Evolutionary conservation across 2,797 vertebrate species (phyloP).

Genomic region (Notolepis coatsorum): DNA sequence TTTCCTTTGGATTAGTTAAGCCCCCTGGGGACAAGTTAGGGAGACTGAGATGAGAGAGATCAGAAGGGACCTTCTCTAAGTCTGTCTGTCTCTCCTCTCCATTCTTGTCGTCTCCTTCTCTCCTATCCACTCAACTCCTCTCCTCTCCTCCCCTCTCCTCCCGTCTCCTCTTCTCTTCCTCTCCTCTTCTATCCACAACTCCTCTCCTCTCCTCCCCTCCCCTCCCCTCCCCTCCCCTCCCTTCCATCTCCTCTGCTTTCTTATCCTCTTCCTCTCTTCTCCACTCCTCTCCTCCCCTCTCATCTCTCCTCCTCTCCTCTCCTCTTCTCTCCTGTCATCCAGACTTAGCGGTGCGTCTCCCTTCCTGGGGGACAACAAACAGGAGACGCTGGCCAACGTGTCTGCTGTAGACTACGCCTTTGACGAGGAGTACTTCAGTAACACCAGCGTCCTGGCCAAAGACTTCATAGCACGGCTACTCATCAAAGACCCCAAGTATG

Average conservation of each 20-base stretch:
- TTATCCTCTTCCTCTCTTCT: too few species aligned
- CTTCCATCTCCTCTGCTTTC: not conserved
- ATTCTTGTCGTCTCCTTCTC: not conserved
- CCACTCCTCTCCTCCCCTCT: not conserved
- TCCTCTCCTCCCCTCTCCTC: not conserved
- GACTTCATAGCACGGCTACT: conserved; percentile 95
- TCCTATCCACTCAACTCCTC: too few species aligned
- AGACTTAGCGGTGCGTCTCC: conserved; percentile 97
- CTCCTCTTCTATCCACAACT: too few species aligned
- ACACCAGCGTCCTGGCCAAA: conserved; percentile 95
- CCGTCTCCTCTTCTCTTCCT: not conserved
- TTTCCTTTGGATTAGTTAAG: not conserved
- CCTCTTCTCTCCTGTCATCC: not conserved
- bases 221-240: not conserved
- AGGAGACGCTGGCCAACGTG: conserved; percentile 97
- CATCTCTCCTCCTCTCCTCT: not conserved
- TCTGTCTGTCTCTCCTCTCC: not conserved
- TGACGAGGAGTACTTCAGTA: conserved; percentile 96
- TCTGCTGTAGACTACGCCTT: conserved; percentile 97
- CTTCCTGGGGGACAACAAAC: conserved; percentile 97
- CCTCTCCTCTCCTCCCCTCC: not conserved
- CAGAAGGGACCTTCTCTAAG: too few species aligned
- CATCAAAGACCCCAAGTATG: conserved; percentile 97
- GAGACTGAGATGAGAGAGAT: not conserved
- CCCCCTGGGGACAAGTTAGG: not conserved